Percentiles rank a stretch among this genome's conserved stretches.
phyloP scores from a whole-genome alignment of 2,113 vertebrate species.

The Chinchilla lanigera region DNA sequence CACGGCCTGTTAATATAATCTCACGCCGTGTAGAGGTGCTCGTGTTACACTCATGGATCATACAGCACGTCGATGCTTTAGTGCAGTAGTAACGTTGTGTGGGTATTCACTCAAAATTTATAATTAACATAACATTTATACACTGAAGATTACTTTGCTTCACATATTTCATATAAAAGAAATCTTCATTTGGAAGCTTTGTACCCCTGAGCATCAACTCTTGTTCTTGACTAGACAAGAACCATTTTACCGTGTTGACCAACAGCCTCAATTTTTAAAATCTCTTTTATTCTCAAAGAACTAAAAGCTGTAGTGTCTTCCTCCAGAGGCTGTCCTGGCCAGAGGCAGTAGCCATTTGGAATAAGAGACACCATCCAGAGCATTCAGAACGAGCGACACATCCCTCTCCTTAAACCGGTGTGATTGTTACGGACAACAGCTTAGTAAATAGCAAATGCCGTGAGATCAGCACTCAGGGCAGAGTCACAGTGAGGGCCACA shows the following conservation, averaged over 20 bases:
- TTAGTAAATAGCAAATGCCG: background rate
- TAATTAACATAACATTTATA: no score
- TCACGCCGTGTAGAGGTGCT: no score
- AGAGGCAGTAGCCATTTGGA: background rate
- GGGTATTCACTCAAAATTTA: rapidly evolving
- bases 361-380: rapidly evolving
- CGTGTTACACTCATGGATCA: no score
- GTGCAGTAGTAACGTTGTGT: rapidly evolving
- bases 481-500: background rate
- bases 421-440: rapidly evolving
- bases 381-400: background rate
- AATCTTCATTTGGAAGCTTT: background rate
- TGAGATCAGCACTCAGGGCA: background rate
- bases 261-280: background rate
- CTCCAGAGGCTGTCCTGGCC: background rate
- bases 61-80: background rate
- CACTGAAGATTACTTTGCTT: background rate
- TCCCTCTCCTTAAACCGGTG: rapidly evolving
- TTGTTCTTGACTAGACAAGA: rapidly evolving
- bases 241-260: background rate
- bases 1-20: background rate
- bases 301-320: background rate
- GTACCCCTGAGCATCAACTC: background rate
- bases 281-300: background rate
- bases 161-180: background rate